Percentiles rank a stretch among this genome's conserved stretches.
These are phyloP conservation scores for Leptinotarsa rubiginosa DNA, from an alignment of 2,888 invertebrate species.

Conservation along the genomic window DNA sequence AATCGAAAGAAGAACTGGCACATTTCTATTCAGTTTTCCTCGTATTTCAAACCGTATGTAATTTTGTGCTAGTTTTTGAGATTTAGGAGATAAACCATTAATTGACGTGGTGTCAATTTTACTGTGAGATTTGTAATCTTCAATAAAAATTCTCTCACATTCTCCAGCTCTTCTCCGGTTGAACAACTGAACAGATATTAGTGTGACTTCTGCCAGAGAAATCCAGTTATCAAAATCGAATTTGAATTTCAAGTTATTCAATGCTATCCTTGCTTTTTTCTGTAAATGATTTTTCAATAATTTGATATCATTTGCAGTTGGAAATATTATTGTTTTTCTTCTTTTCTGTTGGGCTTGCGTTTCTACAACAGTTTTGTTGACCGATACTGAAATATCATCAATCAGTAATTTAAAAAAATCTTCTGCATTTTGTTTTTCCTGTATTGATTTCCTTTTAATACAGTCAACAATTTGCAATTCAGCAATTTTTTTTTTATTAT, in stretches of 20 bases:
- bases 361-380: conserved; percentile 25
- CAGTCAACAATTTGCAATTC: conserved; percentile 9
- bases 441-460: conserved; percentile 3
- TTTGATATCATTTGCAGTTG: conserved; percentile 30
- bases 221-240: conserved; percentile 12
- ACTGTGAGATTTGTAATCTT: conserved; percentile 31
- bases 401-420: conserved; percentile 2
- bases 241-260: background rate
- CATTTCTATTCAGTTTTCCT: conserved; percentile 32
- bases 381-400: conserved; percentile 11
- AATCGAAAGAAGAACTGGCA: conserved; percentile 32
- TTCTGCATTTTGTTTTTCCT: background rate
- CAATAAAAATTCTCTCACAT: conserved; percentile 33
- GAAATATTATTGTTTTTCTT: conserved; percentile 23
- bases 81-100: conserved; percentile 9
- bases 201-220: background rate
- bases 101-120: conserved; percentile 14
- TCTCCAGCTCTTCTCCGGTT: conserved; percentile 36
- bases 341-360: conserved; percentile 16
- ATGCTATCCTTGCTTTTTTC: conserved; percentile 8
- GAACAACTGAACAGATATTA: conserved; percentile 25
- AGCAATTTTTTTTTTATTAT: conserved; percentile 17
- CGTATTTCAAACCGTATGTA: conserved; percentile 30
- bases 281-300: conserved; percentile 19
- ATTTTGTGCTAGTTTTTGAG: conserved; percentile 21